phyloP scores from a whole-genome alignment of 2,113 vertebrate genomes.

The Illadopsis cleaveri region DNA sequence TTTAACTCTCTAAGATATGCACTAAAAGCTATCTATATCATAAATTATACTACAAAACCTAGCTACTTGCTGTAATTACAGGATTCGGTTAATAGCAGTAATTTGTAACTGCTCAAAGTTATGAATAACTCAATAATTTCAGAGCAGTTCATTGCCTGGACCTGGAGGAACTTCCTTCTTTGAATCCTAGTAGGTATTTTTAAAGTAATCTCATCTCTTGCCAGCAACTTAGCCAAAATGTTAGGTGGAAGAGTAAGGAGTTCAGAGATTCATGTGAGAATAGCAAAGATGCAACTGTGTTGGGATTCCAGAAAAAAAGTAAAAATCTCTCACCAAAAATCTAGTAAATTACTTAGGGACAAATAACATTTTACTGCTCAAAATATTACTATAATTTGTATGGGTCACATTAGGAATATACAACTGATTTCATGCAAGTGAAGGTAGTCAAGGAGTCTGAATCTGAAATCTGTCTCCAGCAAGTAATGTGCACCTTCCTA shows the following conservation, averaged over 20 bases:
- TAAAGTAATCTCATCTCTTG: not conserved
- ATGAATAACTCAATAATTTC: constrained; percentile 41
- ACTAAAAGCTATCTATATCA: not conserved
- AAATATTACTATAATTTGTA: not conserved
- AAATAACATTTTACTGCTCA: not conserved
- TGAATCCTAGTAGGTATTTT: constrained; percentile 18
- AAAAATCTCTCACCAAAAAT: not conserved
- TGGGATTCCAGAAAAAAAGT: not conserved
- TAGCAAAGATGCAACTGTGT: not conserved
- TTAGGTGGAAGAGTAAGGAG: not conserved
- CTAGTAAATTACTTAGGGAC: not conserved
- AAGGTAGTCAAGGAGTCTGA: not conserved
- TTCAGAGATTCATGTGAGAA: not conserved
- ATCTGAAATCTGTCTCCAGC: not conserved
- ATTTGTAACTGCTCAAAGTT: constrained; percentile 36
- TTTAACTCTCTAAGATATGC: not conserved
- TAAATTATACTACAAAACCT: not conserved
- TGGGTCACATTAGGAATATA: not conserved
- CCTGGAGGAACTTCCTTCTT: not conserved
- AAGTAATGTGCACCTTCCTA: constrained; percentile 19
- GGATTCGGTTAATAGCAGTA: not conserved
- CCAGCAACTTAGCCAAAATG: not conserved
- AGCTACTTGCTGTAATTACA: constrained; percentile 28
- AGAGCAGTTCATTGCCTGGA: not conserved
- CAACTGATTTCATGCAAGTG: not conserved